phyloP scores from a whole-genome alignment of 2,797 vertebrate species.

The Chrosomus eos region DNA sequence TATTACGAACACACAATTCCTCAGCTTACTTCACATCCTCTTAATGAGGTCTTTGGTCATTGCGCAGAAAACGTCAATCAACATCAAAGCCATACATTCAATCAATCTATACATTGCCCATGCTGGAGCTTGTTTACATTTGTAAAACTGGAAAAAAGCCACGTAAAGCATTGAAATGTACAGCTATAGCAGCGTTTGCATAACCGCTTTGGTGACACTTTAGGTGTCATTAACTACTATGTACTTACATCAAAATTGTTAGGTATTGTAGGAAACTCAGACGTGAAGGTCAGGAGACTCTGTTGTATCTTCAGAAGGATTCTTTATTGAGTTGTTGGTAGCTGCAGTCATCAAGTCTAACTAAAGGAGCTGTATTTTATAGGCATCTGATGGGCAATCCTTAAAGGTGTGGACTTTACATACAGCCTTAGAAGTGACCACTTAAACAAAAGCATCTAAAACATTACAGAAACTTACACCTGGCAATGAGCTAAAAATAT shows the following conservation, averaged over 20 bases:
- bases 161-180: neutral
- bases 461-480: too few relatives aligned
- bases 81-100: neutral
- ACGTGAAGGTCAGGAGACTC: too few relatives aligned
- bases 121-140: neutral
- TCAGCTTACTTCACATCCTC: constrained; percentile 19
- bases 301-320: too few relatives aligned
- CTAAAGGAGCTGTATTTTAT: too few relatives aligned
- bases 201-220: neutral
- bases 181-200: neutral
- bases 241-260: neutral
- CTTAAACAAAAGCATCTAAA: too few relatives aligned
- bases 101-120: neutral
- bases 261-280: neutral
- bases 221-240: neutral
- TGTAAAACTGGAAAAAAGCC: neutral
- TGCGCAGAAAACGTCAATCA: constrained; percentile 2
- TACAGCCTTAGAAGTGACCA: too few relatives aligned
- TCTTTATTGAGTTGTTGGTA: too few relatives aligned
- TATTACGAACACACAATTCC: neutral
- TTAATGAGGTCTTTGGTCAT: neutral
- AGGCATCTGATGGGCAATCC: too few relatives aligned
- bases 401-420: too few relatives aligned
- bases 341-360: too few relatives aligned
- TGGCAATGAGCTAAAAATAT: too few relatives aligned